These are phyloP conservation scores for Gnathonemus longibarbis DNA, from an alignment of 2,113 vertebrate genomes.

Conservation along the genomic window DNA sequence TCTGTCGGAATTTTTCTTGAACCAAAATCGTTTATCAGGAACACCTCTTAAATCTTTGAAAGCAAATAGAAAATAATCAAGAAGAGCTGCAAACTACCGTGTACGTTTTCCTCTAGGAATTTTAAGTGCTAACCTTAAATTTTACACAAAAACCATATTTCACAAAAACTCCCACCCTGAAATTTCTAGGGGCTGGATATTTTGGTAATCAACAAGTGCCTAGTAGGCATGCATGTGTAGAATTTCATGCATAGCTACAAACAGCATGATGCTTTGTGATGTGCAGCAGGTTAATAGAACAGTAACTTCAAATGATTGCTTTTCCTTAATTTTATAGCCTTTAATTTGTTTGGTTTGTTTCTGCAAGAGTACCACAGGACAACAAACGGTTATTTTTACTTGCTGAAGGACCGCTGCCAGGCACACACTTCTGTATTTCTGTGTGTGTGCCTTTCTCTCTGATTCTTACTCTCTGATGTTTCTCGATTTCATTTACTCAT, in stretches of 20 bases:
- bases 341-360: background rate
- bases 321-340: background rate
- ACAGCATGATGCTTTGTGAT: background rate
- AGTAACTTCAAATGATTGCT: background rate
- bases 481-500: slow-evolving; percentile 12
- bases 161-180: background rate
- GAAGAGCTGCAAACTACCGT: background rate
- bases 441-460: no score
- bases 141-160: background rate
- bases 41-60: background rate
- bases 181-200: background rate
- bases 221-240: background rate
- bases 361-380: background rate
- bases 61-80: background rate
- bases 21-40: background rate
- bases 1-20: background rate
- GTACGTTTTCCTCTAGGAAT: background rate
- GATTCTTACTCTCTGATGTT: background rate
- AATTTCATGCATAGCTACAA: background rate
- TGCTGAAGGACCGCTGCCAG: background rate
- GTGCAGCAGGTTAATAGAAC: background rate
- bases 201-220: background rate
- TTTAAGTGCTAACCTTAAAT: background rate
- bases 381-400: background rate
- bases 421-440: background rate